Evolutionary conservation across 2,797 vertebrate genomes (phyloP).

Genomic region (Passerculus sandwichensis): DNA sequence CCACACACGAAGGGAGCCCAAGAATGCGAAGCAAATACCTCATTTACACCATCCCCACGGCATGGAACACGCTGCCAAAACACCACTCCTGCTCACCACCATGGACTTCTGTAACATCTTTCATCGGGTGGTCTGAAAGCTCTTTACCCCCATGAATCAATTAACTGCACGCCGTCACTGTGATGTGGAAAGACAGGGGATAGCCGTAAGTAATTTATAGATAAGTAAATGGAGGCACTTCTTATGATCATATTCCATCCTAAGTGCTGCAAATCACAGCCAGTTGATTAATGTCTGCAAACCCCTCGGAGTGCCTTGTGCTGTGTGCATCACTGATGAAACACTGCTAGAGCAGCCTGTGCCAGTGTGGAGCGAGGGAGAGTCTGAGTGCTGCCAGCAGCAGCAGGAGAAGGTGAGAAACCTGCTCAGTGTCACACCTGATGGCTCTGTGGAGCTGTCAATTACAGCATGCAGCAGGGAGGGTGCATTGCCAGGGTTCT

Average conservation of each 20-base stretch:
- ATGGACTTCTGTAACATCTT: background rate
- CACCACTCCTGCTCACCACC: background rate
- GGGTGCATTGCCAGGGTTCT: fast-evolving
- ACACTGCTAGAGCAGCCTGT: background rate
- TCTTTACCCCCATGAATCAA: background rate
- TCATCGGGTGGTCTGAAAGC: background rate
- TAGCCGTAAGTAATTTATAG: slow-evolving; percentile 28
- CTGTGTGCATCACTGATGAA: background rate
- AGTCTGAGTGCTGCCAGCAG: background rate
- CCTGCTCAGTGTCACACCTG: background rate
- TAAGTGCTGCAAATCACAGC: background rate
- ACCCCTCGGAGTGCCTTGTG: background rate
- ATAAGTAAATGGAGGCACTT: background rate
- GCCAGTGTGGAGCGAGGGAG: background rate
- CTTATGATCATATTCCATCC: background rate
- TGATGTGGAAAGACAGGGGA: background rate
- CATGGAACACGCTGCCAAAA: background rate
- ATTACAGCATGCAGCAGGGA: fast-evolving
- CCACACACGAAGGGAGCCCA: slow-evolving; percentile 41
- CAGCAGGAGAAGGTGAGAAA: background rate
- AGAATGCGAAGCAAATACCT: slow-evolving; percentile 10
- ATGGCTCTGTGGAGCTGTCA: background rate
- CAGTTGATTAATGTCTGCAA: background rate
- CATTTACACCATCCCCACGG: background rate
- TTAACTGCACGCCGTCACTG: background rate